Evolutionary conservation across 2,113 vertebrate species (phyloP).

Genomic region (Pica pica): DNA sequence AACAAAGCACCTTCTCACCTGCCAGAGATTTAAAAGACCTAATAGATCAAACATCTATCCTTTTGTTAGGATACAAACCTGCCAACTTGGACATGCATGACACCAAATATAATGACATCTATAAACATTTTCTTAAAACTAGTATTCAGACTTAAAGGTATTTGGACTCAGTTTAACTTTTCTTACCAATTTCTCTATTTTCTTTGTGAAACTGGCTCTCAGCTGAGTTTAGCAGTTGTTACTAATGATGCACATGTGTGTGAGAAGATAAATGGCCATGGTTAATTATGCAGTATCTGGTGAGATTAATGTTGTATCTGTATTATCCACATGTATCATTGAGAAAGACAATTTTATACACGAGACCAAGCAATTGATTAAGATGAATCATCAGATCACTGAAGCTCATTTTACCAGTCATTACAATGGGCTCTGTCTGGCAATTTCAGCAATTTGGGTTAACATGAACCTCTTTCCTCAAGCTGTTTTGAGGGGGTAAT

Average conservation of each 20-base stretch:
- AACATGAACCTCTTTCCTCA: neutral
- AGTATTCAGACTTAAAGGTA: neutral
- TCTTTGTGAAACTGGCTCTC: neutral
- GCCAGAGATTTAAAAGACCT: neutral
- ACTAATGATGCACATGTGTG: neutral
- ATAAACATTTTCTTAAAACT: neutral
- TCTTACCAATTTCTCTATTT: neutral
- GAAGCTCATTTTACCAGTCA: neutral
- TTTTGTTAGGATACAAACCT: neutral
- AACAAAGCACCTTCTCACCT: neutral
- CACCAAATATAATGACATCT: neutral
- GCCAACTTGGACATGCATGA: neutral
- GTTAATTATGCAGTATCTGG: slow-evolving; percentile 25
- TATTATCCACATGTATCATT: slow-evolving; percentile 8
- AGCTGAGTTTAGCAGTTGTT: neutral
- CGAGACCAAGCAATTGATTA: neutral
- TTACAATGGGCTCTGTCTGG: neutral
- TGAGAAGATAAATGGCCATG: neutral
- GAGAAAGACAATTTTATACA: neutral
- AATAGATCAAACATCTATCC: neutral
- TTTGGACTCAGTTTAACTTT: neutral
- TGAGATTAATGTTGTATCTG: neutral
- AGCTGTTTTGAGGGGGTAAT: neutral
- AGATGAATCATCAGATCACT: neutral
- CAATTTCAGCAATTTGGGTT: neutral